A percentile compares a stretch with the other conserved stretches of the same genome.
Conservation (phyloP, 2,888 invertebrate genomes). For the Aleiodes leptofemur region DNA sequence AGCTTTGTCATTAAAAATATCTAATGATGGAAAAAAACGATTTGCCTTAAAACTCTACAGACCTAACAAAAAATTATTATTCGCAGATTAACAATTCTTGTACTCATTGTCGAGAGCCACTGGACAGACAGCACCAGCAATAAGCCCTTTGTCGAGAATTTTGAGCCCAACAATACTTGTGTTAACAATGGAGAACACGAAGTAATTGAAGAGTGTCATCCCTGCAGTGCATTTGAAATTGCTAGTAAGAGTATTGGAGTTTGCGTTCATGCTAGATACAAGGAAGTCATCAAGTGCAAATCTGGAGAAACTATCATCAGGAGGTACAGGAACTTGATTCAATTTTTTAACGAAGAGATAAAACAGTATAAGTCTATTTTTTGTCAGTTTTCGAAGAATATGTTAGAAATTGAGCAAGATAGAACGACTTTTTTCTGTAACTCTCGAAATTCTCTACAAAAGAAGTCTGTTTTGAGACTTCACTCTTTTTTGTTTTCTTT, state of each 20-base stretch:
- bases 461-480: no score
- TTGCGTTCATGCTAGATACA: slow-evolving; percentile 89
- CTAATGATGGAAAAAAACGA: no score
- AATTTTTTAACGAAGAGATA: neutral
- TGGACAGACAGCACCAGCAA: slow-evolving; percentile 81
- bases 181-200: slow-evolving; percentile 84
- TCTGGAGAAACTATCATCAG: slow-evolving; percentile 88
- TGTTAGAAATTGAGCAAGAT: no score
- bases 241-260: slow-evolving; percentile 88
- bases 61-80: neutral
- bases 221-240: slow-evolving; percentile 91
- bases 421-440: no score
- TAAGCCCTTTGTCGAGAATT: slow-evolving; percentile 79
- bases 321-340: slow-evolving; percentile 76
- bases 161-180: slow-evolving; percentile 88
- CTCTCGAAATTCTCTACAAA: no score
- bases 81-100: slow-evolving; percentile 86
- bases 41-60: no score
- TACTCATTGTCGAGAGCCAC: slow-evolving; percentile 88
- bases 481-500: no score
- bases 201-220: slow-evolving; percentile 87
- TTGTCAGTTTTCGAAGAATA: no score
- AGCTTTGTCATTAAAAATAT: no score
- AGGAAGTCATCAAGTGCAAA: slow-evolving; percentile 88
- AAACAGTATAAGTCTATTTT: no score